A percentile compares a stretch with the other conserved stretches of the same genome.
phyloP scores from a whole-genome alignment of 2,113 vertebrate species.

The Alligator mississippiensis region DNA sequence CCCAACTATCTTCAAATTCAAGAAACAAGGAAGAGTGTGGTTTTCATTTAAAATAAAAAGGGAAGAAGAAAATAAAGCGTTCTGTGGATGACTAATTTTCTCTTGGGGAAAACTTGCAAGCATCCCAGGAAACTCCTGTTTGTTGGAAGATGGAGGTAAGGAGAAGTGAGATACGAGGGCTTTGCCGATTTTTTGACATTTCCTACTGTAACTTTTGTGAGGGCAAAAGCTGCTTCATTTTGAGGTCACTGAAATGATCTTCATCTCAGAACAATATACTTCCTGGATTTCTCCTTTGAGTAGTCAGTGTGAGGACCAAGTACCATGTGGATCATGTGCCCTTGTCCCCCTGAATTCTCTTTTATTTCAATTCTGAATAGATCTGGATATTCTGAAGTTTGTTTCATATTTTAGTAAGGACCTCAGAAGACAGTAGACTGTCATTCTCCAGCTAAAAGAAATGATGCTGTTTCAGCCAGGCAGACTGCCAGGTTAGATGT shows the following conservation, averaged over 20 bases:
- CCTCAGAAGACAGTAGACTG: not conserved
- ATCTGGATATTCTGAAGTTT: not conserved
- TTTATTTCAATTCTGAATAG: not conserved
- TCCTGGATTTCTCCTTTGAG: slow-evolving; percentile 26
- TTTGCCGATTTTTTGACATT: slow-evolving; percentile 61
- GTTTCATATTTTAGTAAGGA: accelerated
- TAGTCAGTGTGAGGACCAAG: not conserved
- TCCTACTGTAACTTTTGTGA: slow-evolving; percentile 26
- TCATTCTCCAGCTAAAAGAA: not conserved
- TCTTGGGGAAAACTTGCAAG: slow-evolving; percentile 26
- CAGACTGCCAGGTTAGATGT: not conserved
- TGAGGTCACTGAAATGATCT: not conserved
- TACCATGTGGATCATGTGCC: not conserved
- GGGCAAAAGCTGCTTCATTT: not conserved
- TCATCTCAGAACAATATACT: slow-evolving; percentile 25
- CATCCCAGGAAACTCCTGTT: not conserved
- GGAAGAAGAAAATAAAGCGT: slow-evolving; percentile 1
- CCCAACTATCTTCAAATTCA: not conserved
- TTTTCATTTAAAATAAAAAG: not conserved
- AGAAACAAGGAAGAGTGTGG: not conserved
- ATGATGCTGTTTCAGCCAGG: accelerated
- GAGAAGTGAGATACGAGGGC: not conserved
- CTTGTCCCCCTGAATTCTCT: not conserved
- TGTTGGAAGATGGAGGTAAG: not conserved
- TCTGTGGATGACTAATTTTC: slow-evolving; percentile 44